These are phyloP conservation scores for Falcunculus frontatus DNA, from an alignment of 2,113 vertebrate species.

Conservation along the genomic window DNA sequence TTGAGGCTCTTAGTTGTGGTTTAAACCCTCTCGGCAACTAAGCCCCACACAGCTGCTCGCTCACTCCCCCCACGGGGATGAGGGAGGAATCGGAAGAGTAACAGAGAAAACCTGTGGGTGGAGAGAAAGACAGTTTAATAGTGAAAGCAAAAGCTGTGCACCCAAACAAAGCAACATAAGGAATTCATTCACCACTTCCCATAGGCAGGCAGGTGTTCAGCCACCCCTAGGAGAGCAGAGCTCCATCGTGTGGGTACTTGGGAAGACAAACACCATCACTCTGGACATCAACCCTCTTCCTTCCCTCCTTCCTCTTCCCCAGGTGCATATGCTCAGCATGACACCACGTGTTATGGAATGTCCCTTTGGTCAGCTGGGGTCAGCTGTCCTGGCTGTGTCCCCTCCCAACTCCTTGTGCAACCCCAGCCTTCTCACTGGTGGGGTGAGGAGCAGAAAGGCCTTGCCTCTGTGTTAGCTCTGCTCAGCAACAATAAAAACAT, in stretches of 20 bases:
- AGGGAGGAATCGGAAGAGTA: background rate
- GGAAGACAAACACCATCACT: background rate
- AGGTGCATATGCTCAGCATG: background rate
- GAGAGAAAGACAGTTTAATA: background rate
- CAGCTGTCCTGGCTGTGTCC: background rate
- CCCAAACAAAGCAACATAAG: background rate
- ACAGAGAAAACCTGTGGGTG: background rate
- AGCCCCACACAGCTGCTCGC: background rate
- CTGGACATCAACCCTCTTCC: background rate
- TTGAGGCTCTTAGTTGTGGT: background rate
- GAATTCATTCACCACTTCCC: background rate
- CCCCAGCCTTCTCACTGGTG: background rate
- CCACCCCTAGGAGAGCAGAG: background rate
- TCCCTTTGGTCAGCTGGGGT: accelerated
- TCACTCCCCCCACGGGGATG: background rate
- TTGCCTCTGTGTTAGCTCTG: background rate
- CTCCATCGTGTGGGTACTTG: background rate
- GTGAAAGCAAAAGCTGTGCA: background rate
- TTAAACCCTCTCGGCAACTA: accelerated
- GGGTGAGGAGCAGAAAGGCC: background rate
- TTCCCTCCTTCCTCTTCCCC: background rate
- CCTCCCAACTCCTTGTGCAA: background rate
- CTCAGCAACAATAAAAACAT: background rate
- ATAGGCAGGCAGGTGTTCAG: background rate
- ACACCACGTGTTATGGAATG: background rate